Percentiles rank a stretch among this genome's conserved stretches.
Evolutionary conservation across 2,797 vertebrate genomes (phyloP).

Genomic region (Hippopotamyrus pictus): DNA sequence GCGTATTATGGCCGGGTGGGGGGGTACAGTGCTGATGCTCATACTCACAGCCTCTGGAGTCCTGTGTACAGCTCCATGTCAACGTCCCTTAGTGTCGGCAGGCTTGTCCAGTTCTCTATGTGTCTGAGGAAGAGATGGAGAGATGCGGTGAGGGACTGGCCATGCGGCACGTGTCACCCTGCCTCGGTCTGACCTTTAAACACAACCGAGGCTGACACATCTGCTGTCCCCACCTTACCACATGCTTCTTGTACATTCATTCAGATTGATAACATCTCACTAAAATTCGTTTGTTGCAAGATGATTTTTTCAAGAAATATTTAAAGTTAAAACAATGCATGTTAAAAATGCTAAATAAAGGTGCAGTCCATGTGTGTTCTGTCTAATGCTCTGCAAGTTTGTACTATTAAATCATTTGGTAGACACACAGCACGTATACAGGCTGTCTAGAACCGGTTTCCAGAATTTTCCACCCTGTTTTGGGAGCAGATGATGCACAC

Average conservation of each 20-base stretch:
- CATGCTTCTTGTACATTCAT: not conserved
- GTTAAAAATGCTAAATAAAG: not conserved
- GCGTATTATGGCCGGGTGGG: not conserved
- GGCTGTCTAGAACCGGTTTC: not conserved
- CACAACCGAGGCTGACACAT: not conserved
- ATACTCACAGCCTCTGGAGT: slow-evolving; percentile 88
- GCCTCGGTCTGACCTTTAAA: not conserved
- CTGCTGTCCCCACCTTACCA: not conserved
- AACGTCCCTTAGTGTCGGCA: slow-evolving; percentile 72
- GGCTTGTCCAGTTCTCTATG: slow-evolving; percentile 87
- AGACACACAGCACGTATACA: not conserved
- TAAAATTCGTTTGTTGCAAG: not conserved
- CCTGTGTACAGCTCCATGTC: slow-evolving; percentile 89
- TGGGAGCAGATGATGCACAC: not conserved
- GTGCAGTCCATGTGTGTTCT: not conserved
- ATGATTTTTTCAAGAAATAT: not conserved
- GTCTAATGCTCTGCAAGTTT: not conserved
- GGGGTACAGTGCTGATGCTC: not conserved
- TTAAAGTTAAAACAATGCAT: not conserved
- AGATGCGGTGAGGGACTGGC: not conserved
- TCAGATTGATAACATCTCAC: not conserved
- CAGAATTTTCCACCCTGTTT: not conserved
- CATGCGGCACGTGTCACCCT: not conserved
- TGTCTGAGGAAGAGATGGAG: slow-evolving; percentile 65
- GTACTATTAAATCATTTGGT: not conserved